Base-by-base conservation (phyloP, 2,888 invertebrate genomes). In the Meliscaeva auricollis region DNA sequence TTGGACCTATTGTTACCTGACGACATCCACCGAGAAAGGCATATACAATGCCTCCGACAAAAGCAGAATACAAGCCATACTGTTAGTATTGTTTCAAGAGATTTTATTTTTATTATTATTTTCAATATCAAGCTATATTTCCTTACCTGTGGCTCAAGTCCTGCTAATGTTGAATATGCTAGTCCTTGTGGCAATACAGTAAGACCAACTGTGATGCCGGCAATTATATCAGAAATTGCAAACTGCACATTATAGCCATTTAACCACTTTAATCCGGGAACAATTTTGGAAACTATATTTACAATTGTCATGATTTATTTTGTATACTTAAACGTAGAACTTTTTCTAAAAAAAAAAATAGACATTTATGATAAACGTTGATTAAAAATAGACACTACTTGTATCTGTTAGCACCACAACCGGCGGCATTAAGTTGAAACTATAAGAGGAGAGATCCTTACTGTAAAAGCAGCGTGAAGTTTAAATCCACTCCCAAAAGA, bases 31-130 rank as follows among this genome's bases (percentile, higher is more conserved):
- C 98, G 88, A 98, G 95, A 79, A 98, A 91, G 64, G 96, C 95
- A 93, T 98, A 99, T 46, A 98, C 94, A 91, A 98, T 96, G 38
- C 98, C 98, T 1, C 98, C 98, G 92, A 98, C 94, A 92, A 98
- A 98, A 0, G 98, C 96, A 0, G 98, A 98, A 93, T 98, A 98
- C 64, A 99, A 94, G 3, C 98, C 98, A 93, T 97, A 98, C 97
- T 98, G 80, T 2, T 20, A 64, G 94, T 75, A n/a, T 41, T 48
- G n/a, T n/a, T n/a, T n/a, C n/a, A n/a, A n/a, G n/a, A n/a, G n/a
- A n/a, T n/a, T n/a, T n/a, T n/a, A n/a, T n/a, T n/a, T n/a, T n/a
- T n/a, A n/a, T n/a, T n/a, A n/a, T n/a, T n/a, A n/a, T n/a, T 20
- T 56, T 48, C 56, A 15, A 9, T 41, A 17, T 46, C 20, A 1